Evolutionary conservation across 1,140 invertebrate genomes (phyloP).

Genomic region (Scylla paramamosain): DNA sequence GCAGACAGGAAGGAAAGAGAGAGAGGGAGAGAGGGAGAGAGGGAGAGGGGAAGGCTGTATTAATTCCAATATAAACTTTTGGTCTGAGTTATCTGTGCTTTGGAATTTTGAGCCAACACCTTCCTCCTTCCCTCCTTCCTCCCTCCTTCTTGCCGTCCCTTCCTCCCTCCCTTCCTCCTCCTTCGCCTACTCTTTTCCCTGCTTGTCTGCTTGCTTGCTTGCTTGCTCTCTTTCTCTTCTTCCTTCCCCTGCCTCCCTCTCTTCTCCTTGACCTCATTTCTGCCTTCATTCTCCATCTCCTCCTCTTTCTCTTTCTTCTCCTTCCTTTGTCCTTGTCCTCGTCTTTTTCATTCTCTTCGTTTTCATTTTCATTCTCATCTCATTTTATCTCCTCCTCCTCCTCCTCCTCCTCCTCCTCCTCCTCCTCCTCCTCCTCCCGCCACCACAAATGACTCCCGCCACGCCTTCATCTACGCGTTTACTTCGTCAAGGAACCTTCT

Average conservation of each 20-base stretch:
- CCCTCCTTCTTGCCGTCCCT: not conserved
- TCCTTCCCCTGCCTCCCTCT: not conserved
- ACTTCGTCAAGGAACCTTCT: no score
- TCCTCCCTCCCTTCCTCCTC: not conserved
- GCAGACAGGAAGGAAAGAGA: not conserved
- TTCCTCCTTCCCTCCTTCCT: not conserved
- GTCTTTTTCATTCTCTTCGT: not conserved
- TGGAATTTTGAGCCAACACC: conserved; percentile 20
- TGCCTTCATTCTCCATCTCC: not conserved
- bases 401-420: not conserved
- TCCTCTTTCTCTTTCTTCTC: not conserved
- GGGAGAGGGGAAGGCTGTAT: not conserved
- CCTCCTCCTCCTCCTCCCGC: no score
- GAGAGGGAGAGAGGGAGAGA: not conserved
- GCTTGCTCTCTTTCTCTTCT: not conserved
- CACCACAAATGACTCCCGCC: no score
- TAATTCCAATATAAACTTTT: conserved; percentile 25
- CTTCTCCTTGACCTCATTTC: not conserved
- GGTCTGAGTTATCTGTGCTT: conserved; percentile 13
- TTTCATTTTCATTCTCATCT: not conserved
- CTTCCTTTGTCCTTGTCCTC: not conserved
- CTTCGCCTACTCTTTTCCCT: not conserved
- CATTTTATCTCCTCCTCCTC: not conserved
- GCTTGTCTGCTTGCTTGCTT: not conserved
- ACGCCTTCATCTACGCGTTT: no score